phyloP scores from a whole-genome alignment of 2,113 vertebrate species.

The Tympanuchus pallidicinctus region DNA sequence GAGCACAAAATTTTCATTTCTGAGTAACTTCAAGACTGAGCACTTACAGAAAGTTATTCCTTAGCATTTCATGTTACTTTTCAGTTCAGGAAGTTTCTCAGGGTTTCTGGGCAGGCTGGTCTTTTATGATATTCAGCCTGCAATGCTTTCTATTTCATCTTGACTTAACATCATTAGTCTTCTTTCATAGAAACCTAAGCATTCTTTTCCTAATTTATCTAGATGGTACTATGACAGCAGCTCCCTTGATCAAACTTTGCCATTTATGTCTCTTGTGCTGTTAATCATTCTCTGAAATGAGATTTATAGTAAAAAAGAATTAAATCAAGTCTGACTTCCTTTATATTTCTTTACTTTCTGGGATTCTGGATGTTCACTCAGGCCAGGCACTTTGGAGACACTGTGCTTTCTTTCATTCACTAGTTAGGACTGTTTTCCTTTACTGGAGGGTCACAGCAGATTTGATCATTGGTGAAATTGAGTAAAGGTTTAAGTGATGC shows the following conservation, averaged over 20 bases:
- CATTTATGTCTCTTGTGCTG: constrained; percentile 79
- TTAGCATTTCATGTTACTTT: constrained; percentile 60
- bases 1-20: not conserved
- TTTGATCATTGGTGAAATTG: not conserved
- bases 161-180: constrained; percentile 81
- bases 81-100: constrained; percentile 65
- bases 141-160: constrained; percentile 77
- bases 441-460: not conserved
- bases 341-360: constrained; percentile 66
- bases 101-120: constrained; percentile 48
- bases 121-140: constrained; percentile 75
- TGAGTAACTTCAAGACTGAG: not conserved
- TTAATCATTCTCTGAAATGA: constrained; percentile 83
- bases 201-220: constrained; percentile 82
- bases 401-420: constrained; percentile 38
- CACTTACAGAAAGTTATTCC: constrained; percentile 5
- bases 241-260: constrained; percentile 79
- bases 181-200: constrained; percentile 75
- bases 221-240: constrained; percentile 80
- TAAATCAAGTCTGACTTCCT: constrained; percentile 80
- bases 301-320: constrained; percentile 78
- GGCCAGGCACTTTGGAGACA: constrained; percentile 59
- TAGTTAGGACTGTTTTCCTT: not conserved
- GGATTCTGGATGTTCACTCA: constrained; percentile 54
- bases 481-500: not conserved